phyloP scores from a whole-genome alignment of 2,888 invertebrate species.

The Gnatocerus cornutus region DNA sequence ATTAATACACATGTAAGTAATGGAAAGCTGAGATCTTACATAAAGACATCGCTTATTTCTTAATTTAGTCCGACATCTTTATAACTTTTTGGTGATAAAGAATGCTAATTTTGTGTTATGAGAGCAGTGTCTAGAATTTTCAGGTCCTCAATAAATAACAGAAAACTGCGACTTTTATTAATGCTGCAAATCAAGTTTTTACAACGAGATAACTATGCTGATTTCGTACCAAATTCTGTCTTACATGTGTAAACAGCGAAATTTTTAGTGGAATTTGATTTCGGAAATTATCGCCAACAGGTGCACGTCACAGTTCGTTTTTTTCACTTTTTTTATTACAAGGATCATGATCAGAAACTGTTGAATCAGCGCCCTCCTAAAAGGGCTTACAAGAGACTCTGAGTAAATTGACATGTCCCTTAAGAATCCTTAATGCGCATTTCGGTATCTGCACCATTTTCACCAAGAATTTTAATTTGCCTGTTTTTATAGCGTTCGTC shows the following conservation, averaged over 20 bases:
- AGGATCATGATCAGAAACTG: slow-evolving; percentile 30
- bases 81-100: slow-evolving; percentile 1
- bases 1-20: slow-evolving; percentile 29
- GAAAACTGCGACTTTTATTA: slow-evolving; percentile 27
- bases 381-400: slow-evolving; percentile 36
- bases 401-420: slow-evolving; percentile 32
- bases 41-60: slow-evolving; percentile 5
- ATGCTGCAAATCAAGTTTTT: slow-evolving; percentile 29
- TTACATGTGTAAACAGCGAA: background rate
- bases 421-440: slow-evolving; percentile 26
- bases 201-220: slow-evolving; percentile 19
- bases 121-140: slow-evolving; percentile 13
- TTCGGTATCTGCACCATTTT: slow-evolving; percentile 15
- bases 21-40: slow-evolving; percentile 11
- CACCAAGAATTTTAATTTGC: slow-evolving; percentile 11
- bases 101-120: slow-evolving; percentile 18
- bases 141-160: slow-evolving; percentile 13
- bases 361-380: slow-evolving; percentile 26
- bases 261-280: slow-evolving; percentile 23
- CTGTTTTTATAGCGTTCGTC: slow-evolving; percentile 5
- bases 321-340: slow-evolving; percentile 16
- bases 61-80: slow-evolving; percentile 7
- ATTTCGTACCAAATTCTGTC: slow-evolving; percentile 18
- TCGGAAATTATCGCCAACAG: background rate
- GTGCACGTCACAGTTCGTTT: too few relatives aligned